phyloP scores from a whole-genome alignment of 2,113 vertebrate genomes.

The Brachirus orientalis region DNA sequence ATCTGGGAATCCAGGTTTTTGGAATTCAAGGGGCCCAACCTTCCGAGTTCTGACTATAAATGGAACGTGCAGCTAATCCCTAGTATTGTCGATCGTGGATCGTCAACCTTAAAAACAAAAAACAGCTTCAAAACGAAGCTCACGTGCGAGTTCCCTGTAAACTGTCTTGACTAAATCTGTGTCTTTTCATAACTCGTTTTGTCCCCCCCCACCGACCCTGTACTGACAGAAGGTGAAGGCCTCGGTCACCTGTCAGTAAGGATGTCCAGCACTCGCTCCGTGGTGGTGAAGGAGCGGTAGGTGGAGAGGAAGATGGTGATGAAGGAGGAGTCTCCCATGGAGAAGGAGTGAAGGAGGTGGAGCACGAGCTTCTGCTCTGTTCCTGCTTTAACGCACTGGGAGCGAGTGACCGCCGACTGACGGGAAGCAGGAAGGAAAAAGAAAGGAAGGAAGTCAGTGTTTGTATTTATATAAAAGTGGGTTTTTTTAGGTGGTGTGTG shows the following conservation, averaged over 20 bases:
- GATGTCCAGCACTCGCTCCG: constrained; percentile 81
- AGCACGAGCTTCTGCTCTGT: constrained; percentile 87
- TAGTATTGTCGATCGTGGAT: no score
- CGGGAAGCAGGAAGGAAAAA: constrained; percentile 11
- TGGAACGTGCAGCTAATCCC: no score
- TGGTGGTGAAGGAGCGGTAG: constrained; percentile 87
- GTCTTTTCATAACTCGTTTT: no score
- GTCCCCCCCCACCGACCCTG: no score
- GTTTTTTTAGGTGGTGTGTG: not conserved
- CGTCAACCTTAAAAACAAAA: no score
- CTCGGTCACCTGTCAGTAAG: constrained; percentile 84
- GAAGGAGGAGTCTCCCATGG: constrained; percentile 84
- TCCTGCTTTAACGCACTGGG: constrained; percentile 85
- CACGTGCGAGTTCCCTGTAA: no score
- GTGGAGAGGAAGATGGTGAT: constrained; percentile 88
- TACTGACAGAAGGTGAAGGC: no score
- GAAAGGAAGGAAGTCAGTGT: not conserved
- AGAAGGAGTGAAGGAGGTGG: constrained; percentile 86
- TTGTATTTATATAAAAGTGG: not conserved
- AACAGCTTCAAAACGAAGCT: no score
- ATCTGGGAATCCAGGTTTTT: no score
- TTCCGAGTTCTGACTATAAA: no score
- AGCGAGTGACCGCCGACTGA: constrained; percentile 65
- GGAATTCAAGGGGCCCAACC: no score
- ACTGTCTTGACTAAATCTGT: no score